Percentiles rank a stretch among this genome's conserved stretches.
Conservation (phyloP, 2,797 vertebrate genomes). For the Neostethus bicornis region DNA sequence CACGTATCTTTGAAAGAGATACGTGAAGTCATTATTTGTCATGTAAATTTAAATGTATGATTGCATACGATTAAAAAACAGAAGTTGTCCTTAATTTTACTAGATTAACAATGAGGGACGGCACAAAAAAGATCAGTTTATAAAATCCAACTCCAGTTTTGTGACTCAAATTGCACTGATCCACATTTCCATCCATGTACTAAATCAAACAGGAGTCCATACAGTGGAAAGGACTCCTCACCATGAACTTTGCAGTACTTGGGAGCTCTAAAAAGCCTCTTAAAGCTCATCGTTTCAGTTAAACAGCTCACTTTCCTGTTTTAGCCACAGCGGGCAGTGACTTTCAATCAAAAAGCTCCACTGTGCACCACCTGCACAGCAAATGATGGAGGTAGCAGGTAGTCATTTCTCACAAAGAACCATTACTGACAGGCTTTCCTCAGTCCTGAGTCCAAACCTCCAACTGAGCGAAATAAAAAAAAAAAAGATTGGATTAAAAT, state of each 20-base stretch:
- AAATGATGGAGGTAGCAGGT: not conserved
- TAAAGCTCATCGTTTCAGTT: slow-evolving; percentile 12
- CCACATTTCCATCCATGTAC: not conserved
- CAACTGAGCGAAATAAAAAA: not conserved
- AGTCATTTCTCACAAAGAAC: not conserved
- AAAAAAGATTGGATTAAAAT: not conserved
- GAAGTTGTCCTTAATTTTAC: not conserved
- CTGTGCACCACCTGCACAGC: not conserved
- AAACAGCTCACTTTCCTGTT: not conserved
- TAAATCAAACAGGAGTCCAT: not conserved
- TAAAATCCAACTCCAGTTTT: not conserved
- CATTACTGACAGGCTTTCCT: not conserved
- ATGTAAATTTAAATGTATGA: too few relatives aligned
- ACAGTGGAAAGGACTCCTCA: not conserved
- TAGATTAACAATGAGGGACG: not conserved
- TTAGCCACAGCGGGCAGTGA: not conserved
- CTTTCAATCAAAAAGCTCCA: slow-evolving; percentile 6
- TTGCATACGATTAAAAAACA: not conserved
- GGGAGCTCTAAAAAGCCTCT: slow-evolving; percentile 1
- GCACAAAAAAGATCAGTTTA: not conserved
- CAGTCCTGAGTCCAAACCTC: not conserved
- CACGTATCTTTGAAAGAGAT: too few relatives aligned
- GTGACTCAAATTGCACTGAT: not conserved
- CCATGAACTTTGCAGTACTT: not conserved
- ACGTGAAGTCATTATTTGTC: too few relatives aligned